Evolutionary conservation across 2,113 vertebrate species (phyloP).

Genomic region (Capreolus pygargus): DNA sequence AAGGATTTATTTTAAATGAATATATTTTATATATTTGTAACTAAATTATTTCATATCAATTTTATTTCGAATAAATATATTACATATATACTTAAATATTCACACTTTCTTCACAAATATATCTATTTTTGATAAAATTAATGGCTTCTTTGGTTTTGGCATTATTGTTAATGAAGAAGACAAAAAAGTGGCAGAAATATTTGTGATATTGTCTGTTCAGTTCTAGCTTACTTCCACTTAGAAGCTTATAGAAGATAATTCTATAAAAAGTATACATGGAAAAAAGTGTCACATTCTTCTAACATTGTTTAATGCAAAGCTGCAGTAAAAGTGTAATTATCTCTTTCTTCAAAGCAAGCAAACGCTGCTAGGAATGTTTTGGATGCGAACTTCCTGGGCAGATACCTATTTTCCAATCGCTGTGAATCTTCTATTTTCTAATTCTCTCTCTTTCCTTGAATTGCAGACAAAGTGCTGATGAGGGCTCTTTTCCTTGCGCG

Average conservation of each 20-base stretch:
- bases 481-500: neutral
- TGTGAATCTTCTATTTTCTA: neutral
- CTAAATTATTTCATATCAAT: neutral
- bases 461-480: neutral
- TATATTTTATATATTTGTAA: neutral
- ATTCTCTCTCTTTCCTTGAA: neutral
- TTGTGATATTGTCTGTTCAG: neutral
- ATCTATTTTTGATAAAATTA: neutral
- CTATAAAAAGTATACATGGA: neutral
- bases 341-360: neutral
- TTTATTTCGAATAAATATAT: neutral
- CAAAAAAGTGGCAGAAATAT: neutral
- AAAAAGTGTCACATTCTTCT: neutral
- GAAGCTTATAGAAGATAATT: neutral
- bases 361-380: neutral
- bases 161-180: neutral
- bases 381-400: neutral
- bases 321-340: neutral
- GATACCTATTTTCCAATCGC: neutral
- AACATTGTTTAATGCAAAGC: neutral
- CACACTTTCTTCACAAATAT: neutral
- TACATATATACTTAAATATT: neutral
- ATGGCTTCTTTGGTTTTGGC: neutral
- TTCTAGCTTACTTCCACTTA: neutral
- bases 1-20: neutral